Conservation (phyloP, 2,797 vertebrate genomes). For the Sparidentex hasta region DNA sequence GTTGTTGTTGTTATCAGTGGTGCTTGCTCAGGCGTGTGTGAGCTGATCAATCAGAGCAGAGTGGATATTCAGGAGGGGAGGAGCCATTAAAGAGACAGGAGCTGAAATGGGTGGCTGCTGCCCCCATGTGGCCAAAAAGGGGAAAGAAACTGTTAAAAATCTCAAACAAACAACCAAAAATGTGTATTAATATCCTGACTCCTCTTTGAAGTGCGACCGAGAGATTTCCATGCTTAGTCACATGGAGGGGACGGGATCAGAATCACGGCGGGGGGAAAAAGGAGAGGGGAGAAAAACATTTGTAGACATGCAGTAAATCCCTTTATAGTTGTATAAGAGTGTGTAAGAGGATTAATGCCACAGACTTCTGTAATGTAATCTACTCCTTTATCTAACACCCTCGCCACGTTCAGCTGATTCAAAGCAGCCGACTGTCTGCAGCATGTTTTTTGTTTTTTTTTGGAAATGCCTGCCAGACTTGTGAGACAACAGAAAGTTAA, state of each 20-base stretch:
- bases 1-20: no score
- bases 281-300: conserved; percentile 48
- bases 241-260: conserved; percentile 25
- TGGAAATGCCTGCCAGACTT: background rate
- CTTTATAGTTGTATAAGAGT: conserved; percentile 73
- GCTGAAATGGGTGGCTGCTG: background rate
- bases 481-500: background rate
- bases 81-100: no score
- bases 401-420: conserved; percentile 33
- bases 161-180: background rate
- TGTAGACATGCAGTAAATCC: conserved; percentile 73
- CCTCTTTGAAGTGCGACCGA: no score
- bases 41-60: no score
- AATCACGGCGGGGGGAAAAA: conserved; percentile 18
- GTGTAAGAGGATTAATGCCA: conserved; percentile 73
- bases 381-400: conserved; percentile 64
- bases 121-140: conserved; percentile 13
- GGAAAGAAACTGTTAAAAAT: background rate
- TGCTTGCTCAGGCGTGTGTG: no score
- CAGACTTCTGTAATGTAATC: conserved; percentile 74
- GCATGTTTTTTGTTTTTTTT: background rate
- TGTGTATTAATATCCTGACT: background rate
- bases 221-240: background rate
- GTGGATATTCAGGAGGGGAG: no score
- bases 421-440: conserved; percentile 26